Evolutionary conservation across 2,113 vertebrate genomes (phyloP).

Genomic region (Varanus salvator): DNA sequence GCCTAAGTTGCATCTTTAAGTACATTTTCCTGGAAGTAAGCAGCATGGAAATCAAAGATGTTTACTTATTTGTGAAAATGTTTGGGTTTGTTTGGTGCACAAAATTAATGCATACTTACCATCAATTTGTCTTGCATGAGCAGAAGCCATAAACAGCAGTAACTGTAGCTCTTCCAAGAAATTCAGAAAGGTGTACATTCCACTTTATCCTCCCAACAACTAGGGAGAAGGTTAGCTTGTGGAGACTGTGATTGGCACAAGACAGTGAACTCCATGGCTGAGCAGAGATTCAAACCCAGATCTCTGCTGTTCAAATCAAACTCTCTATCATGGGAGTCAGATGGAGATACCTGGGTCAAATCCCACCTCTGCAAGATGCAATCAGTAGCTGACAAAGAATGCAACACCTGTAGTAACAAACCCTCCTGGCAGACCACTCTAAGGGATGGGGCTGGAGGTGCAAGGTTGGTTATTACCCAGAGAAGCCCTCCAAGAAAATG

Average conservation of each 20-base stretch:
- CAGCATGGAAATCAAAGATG: background rate
- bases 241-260: background rate
- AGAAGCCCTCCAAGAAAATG: background rate
- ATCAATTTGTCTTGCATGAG: background rate
- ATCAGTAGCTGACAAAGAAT: background rate
- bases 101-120: background rate
- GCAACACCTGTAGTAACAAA: background rate
- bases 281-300: background rate
- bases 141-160: constrained; percentile 18
- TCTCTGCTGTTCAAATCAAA: background rate
- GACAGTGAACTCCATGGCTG: background rate
- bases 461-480: too few species aligned
- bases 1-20: too few species aligned
- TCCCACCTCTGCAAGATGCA: background rate
- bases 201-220: background rate
- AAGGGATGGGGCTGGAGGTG: too few species aligned
- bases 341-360: background rate
- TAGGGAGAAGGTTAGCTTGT: background rate
- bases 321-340: background rate
- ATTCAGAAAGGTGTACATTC: background rate
- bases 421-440: background rate
- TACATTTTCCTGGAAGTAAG: background rate
- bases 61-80: background rate
- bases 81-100: background rate
- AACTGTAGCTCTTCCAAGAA: background rate